phyloP scores from a whole-genome alignment of 2,888 invertebrate genomes.

The Strigamia maritima region DNA sequence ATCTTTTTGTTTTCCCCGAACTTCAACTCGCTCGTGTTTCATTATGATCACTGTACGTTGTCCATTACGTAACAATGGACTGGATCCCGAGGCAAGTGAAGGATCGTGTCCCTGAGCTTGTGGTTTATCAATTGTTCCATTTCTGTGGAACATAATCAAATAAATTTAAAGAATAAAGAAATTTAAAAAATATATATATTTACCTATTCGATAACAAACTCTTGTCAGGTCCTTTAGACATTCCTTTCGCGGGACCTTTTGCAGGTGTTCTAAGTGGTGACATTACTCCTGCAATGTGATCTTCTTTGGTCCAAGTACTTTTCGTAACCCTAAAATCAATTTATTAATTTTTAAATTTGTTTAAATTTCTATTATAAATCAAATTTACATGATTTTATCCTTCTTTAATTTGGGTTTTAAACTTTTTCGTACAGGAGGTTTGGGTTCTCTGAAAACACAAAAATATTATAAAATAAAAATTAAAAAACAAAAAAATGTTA shows the following conservation, averaged over 20 bases:
- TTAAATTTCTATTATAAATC: background rate
- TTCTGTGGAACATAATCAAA: background rate
- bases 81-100: background rate
- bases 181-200: background rate
- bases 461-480: background rate
- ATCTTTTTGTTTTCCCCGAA: constrained; percentile 12
- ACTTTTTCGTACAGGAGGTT: constrained; percentile 30
- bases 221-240: background rate
- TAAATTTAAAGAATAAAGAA: no score
- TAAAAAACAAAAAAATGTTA: no score
- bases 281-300: constrained; percentile 12
- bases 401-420: constrained; percentile 35
- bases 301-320: constrained; percentile 39
- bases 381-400: constrained; percentile 26
- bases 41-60: background rate
- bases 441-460: constrained; percentile 27
- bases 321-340: constrained; percentile 32
- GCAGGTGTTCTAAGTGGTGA: constrained; percentile 28
- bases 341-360: background rate
- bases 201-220: background rate
- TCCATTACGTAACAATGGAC: background rate
- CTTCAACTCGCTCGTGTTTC: background rate
- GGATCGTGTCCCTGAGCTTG: constrained; percentile 28
- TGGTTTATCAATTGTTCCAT: background rate
- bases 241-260: constrained; percentile 32